Percentiles rank a stretch among this genome's conserved stretches.
These are phyloP conservation scores for Neogale vison DNA, from an alignment of 2,113 vertebrate species.

Conservation along the genomic window DNA sequence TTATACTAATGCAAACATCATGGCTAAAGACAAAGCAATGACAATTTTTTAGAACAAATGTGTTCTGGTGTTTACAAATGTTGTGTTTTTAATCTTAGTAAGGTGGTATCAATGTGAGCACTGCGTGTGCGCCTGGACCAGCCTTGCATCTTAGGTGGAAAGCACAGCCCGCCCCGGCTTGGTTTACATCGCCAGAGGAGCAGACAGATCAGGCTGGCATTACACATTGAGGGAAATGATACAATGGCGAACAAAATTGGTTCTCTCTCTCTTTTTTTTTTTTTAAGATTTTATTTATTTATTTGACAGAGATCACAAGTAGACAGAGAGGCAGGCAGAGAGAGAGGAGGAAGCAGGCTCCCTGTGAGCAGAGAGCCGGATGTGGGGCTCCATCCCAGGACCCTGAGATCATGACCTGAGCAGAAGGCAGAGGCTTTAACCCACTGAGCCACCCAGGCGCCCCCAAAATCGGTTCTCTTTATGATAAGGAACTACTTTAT, in stretches of 20 bases:
- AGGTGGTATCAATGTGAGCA: not conserved
- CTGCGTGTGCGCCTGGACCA: not conserved
- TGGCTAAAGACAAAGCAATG: not conserved
- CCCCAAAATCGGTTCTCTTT: not conserved
- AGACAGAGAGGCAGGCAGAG: too few species aligned
- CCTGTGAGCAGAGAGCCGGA: too few species aligned
- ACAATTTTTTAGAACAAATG: not conserved
- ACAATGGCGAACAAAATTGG: rapidly evolving
- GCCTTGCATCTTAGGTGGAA: not conserved
- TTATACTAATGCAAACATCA: not conserved
- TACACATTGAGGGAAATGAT: not conserved
- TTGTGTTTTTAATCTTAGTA: not conserved
- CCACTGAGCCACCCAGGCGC: too few species aligned
- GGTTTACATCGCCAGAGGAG: not conserved
- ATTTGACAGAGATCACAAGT: too few species aligned
- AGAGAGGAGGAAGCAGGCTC: too few species aligned
- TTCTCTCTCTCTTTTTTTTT: not conserved
- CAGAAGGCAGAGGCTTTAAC: too few species aligned
- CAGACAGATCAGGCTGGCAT: not conserved
- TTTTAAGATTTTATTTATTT: too few species aligned
- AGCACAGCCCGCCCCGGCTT: not conserved
- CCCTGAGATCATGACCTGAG: too few species aligned
- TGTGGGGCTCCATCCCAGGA: too few species aligned
- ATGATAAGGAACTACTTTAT: not conserved
- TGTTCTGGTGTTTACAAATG: not conserved